These are phyloP conservation scores for Asarcornis scutulata DNA, from an alignment of 2,113 vertebrate species.

Conservation along the genomic window DNA sequence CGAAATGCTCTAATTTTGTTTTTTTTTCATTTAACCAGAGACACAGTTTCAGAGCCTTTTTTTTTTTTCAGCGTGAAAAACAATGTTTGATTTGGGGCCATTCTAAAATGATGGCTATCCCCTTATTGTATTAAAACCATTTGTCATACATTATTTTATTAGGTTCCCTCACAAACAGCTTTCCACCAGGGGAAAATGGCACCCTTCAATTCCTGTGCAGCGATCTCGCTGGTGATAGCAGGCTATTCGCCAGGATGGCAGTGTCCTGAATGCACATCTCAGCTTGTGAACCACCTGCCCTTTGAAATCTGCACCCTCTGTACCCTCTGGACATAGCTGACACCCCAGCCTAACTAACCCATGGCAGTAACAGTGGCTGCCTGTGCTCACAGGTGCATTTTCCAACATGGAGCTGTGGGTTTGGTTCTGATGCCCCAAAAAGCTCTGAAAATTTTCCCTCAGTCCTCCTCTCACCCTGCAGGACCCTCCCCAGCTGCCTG, in stretches of 20 bases:
- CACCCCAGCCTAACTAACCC: background rate
- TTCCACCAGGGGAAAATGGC: background rate
- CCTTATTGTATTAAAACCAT: background rate
- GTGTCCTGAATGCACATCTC: background rate
- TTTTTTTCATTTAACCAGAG: background rate
- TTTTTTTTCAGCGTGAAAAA: background rate
- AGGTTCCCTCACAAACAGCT: background rate
- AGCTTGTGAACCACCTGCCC: background rate
- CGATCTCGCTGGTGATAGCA: background rate
- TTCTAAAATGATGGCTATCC: background rate
- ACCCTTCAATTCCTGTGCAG: background rate
- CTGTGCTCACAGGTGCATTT: background rate
- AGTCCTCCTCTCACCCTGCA: background rate
- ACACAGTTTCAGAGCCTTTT: background rate
- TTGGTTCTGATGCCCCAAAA: background rate
- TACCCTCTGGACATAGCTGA: background rate
- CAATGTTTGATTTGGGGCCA: background rate
- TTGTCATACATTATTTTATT: background rate
- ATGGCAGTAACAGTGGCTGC: background rate
- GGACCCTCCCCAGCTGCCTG: background rate
- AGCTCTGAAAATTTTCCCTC: accelerated
- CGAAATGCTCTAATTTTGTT: background rate
- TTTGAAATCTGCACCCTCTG: background rate
- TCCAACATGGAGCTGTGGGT: background rate
- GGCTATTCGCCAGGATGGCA: background rate